Base-by-base conservation (phyloP, 2,113 vertebrate species). In the Eira barbara region DNA sequence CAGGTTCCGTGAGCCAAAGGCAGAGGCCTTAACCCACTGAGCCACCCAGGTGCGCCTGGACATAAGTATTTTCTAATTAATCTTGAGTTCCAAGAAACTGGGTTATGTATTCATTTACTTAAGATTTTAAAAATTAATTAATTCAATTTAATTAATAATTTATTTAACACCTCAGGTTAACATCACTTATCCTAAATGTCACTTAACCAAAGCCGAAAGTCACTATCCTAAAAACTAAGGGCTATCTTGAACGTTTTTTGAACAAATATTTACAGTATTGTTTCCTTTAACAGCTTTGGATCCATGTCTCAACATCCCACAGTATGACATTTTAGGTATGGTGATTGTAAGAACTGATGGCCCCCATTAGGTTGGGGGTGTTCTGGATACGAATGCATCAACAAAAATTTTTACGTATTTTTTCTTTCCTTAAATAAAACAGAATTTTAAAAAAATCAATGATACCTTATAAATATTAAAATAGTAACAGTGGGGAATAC, bases 391-490 rank as follows among this genome's bases (percentile, higher is more conserved):
- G 14, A 14, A 9, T 14, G 8, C 11, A 12, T 21, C 29, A 47
- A 20, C 4, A 23, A 52, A 67, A 23, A 36, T 13, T 42, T 84
- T 39, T 10, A 29, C 1, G 4, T 55, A 34, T n/a, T 65, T 67
- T 79, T 55, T 13, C 12, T 93, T 65, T 78, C 59, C 57, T 55
- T 73, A 13, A 86, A 52, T 25, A 27, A 52, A 55, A 9, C 0
- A 1, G 63, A 55, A 10, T n/a, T 1, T n/a, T 1, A 42, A 29
- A 29, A 29, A 17, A 34, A 25, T 34, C 9, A 14, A 1, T 17
- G 9, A 20, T 31, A 47, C 20, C 17, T 9, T 45, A 6, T 9
- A 6, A 11, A 29, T 45, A 47, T 14, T 42, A 9, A 67, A 45
- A 4, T 27, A 25, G 17, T 13, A n/a, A 7, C 6, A 9, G n/a